Conservation (phyloP, 2,888 invertebrate genomes). For the Rhorus exstirpatorius region DNA sequence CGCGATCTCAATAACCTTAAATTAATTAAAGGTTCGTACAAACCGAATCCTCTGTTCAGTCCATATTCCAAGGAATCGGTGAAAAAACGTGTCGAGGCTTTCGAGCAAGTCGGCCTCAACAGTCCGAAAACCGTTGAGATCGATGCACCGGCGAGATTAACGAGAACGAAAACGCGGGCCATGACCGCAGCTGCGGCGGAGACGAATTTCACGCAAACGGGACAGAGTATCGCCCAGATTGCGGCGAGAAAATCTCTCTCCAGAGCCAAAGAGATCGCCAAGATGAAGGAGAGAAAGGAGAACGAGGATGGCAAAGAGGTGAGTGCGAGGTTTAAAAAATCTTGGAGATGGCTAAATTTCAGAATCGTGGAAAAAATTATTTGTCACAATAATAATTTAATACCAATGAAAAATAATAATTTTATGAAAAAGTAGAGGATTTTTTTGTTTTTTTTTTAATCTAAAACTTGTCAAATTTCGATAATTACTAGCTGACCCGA, state of each 20-base stretch:
- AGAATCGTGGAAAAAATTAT: no score
- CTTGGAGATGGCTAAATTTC: not conserved
- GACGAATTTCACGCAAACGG: slow-evolving; percentile 26
- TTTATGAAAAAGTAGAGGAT: no score
- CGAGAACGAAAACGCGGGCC: slow-evolving; percentile 88
- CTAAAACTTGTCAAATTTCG: no score
- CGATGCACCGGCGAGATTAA: slow-evolving; percentile 85
- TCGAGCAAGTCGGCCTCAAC: slow-evolving; percentile 87
- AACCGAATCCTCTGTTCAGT: slow-evolving; percentile 86
- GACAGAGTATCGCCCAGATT: slow-evolving; percentile 75
- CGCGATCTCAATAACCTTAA: slow-evolving; percentile 63
- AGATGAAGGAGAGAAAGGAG: slow-evolving; percentile 78
- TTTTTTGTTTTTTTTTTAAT: no score
- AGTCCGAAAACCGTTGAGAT: slow-evolving; percentile 77
- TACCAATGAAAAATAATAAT: no score
- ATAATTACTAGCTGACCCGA: no score
- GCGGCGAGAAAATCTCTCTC: slow-evolving; percentile 82
- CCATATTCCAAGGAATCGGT: slow-evolving; percentile 88
- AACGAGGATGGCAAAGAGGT: slow-evolving; percentile 82
- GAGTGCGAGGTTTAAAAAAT: not conserved
- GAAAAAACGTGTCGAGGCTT: slow-evolving; percentile 88
- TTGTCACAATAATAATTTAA: no score
- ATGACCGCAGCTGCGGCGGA: slow-evolving; percentile 84
- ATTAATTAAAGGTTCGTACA: slow-evolving; percentile 79
- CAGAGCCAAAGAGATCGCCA: slow-evolving; percentile 81